A percentile compares a stretch with the other conserved stretches of the same genome.
phyloP scores from a whole-genome alignment of 2,113 vertebrate species.

The human region GRCh38 chr5:14246501-14247000 shows the following conservation, averaged over 20 bases:
- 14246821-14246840: neutral
- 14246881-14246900: neutral
- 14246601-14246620: too few species aligned
- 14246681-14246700: neutral
- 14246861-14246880: too few species aligned
- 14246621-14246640: neutral
- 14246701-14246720: neutral
- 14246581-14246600: neutral
- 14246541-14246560: neutral
- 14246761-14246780: neutral
- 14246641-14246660: neutral
- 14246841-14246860: neutral
- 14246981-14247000: too few species aligned
- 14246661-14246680: neutral
- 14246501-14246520: neutral
- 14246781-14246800: neutral
- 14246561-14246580: neutral
- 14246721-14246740: neutral
- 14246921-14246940: accelerated
- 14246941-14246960: neutral
- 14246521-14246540: neutral
- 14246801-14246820: neutral
- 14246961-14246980: neutral
- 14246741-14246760: neutral
- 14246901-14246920: neutral